Percentiles rank a stretch among this genome's conserved stretches.
Conservation (phyloP, 1,140 invertebrate species). For the Spodoptera frugiperda region DNA sequence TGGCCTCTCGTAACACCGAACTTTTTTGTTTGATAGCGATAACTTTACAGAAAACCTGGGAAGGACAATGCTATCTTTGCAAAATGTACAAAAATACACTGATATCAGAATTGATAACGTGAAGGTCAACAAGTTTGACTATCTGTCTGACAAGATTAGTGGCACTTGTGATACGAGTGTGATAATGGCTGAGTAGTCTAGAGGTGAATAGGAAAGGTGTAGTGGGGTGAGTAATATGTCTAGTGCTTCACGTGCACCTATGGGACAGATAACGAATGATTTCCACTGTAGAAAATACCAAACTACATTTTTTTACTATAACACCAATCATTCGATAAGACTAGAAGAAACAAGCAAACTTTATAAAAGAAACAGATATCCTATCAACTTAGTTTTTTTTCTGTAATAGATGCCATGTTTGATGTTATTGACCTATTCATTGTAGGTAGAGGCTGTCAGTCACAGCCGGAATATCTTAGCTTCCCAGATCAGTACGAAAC, state of each 20-base stretch:
- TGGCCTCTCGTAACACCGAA: neutral
- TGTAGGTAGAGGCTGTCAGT: neutral
- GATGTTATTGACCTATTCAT: neutral
- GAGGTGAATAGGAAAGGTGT: too few species aligned
- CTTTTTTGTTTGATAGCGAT: neutral
- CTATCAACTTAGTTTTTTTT: too few species aligned
- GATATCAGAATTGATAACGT: constrained; percentile 7
- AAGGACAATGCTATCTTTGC: constrained; percentile 19
- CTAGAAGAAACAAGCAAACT: too few species aligned
- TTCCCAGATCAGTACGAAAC: neutral
- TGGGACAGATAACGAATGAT: too few species aligned
- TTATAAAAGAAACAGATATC: too few species aligned
- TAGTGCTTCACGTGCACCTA: too few species aligned
- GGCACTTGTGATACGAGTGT: neutral
- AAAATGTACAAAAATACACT: constrained; percentile 10
- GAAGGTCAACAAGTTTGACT: constrained; percentile 11
- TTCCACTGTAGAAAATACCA: too few species aligned
- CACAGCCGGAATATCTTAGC: neutral
- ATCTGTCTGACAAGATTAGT: constrained; percentile 32
- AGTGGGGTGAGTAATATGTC: too few species aligned
- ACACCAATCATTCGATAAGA: too few species aligned
- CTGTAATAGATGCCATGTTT: too few species aligned
- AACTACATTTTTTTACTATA: too few species aligned
- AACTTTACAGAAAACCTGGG: neutral
- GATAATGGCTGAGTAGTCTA: too few species aligned